Evolutionary conservation across 2,113 vertebrate genomes (phyloP).

Genomic region (Sphyrna mokarran): DNA sequence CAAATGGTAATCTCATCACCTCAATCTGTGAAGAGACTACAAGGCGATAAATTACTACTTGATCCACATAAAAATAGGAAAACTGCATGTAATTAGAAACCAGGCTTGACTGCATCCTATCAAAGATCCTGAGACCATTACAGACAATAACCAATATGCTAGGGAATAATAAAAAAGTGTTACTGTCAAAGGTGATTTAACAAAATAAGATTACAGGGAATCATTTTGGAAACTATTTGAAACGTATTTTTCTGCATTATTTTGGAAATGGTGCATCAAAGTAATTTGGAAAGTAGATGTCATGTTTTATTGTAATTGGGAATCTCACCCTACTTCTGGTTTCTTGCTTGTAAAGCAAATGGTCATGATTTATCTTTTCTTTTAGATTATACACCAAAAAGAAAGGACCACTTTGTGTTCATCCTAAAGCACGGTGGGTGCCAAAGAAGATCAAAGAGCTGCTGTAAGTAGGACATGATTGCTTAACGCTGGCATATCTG

Average conservation of each 20-base stretch:
- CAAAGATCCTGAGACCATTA: not conserved
- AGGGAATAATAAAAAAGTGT: not conserved
- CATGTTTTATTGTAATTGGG: not conserved
- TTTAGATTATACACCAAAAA: conserved; percentile 28
- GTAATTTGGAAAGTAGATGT: not conserved
- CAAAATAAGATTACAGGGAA: not conserved
- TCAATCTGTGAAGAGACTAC: not conserved
- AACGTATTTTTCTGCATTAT: not conserved
- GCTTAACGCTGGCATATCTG: not conserved
- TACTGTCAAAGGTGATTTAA: not conserved
- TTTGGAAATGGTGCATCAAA: not conserved
- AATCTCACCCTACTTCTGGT: not conserved
- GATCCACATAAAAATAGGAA: not conserved
- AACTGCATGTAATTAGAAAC: not conserved
- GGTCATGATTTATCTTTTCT: not conserved
- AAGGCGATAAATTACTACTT: not conserved
- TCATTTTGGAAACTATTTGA: not conserved
- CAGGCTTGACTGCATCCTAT: not conserved
- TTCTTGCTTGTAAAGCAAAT: not conserved
- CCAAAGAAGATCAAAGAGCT: not conserved
- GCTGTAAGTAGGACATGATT: not conserved
- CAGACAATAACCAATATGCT: not conserved
- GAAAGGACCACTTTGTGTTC: not conserved
- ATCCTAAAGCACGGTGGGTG: not conserved
- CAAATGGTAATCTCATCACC: not conserved